A percentile compares a stretch with the other conserved stretches of the same genome.
These are phyloP conservation scores for Gasterosteus aculeatus DNA, from an alignment of 2,113 vertebrate genomes.

Conservation along the genomic window DNA sequence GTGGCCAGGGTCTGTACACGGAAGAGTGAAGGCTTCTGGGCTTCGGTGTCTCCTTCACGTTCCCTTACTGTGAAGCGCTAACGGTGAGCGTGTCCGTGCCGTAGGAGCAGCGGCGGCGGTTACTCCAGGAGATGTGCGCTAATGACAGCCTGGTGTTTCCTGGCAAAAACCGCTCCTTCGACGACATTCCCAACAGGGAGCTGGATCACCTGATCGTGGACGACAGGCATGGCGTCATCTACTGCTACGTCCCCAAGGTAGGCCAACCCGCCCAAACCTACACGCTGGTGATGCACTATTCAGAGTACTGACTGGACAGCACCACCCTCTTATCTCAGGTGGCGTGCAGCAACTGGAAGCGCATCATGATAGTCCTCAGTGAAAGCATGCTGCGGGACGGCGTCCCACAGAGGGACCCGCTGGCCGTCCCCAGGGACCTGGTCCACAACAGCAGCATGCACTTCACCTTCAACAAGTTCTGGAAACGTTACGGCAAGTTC, in stretches of 20 bases:
- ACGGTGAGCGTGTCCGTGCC: not conserved
- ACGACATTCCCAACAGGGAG: slow-evolving; percentile 96
- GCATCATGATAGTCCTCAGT: slow-evolving; percentile 96
- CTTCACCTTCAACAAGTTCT: slow-evolving; percentile 97
- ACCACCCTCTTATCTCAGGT: slow-evolving; percentile 72
- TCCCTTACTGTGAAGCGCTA: not conserved
- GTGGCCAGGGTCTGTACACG: not conserved
- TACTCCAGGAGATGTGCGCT: slow-evolving; percentile 84
- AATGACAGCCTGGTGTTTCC: slow-evolving; percentile 89
- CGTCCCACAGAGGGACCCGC: slow-evolving; percentile 87
- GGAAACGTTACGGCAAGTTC: slow-evolving; percentile 94
- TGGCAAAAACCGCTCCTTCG: slow-evolving; percentile 92
- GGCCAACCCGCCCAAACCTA: no score
- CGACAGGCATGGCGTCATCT: slow-evolving; percentile 94
- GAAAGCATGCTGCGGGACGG: slow-evolving; percentile 90
- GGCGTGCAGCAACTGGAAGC: slow-evolving; percentile 98
- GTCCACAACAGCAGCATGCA: slow-evolving; percentile 94
- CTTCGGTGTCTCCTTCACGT: no score
- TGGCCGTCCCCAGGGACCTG: slow-evolving; percentile 87
- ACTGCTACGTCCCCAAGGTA: slow-evolving; percentile 96
- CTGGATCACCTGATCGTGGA: slow-evolving; percentile 97
- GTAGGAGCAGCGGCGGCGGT: slow-evolving; percentile 84
- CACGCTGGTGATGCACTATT: not conserved
- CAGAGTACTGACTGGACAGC: not conserved
- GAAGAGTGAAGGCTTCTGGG: not conserved